Evolutionary conservation across 2,888 invertebrate genomes (phyloP), one percentile per base, ranked within the genome.

Genomic region (Theretra japonica): DNA sequence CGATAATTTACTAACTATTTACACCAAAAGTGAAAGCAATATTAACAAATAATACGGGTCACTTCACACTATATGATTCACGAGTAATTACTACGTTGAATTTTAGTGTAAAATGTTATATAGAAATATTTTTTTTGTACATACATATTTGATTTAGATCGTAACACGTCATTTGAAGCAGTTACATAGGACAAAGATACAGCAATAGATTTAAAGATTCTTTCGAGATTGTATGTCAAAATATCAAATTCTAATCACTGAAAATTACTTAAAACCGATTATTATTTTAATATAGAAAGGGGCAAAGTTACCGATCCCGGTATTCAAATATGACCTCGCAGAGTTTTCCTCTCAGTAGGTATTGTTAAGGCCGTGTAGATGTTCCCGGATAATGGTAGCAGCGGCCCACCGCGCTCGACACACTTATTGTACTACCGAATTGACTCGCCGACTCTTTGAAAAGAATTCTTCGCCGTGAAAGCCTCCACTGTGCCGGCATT

Each of bases 361-460:
- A 65, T 48, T 7, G 23, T 48, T 48, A 17, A 48, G 23, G 21
- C 17, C 15, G 62, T 41, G 7, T 4, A 23, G 5, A 17, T n/a
- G 48, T 41, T 65, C 15, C 2, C 8, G 48, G 53, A 15, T 33
- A 53, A 28, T 53, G 53, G 53, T 56, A 65, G 23, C 33, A 53
- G 30, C 23, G 33, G 70, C 53, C 53, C 56, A 70, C 70, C 56
- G 56, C 62, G 70, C 62, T 59, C 53, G 70, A 33, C 60, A 70
- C 81, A 75, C 82, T 83, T 82, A 88, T 90, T 90, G 89, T 90
- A 88, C 90, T 89, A 88, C 90, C 87, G 90, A 91, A 92, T 90
- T 91, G 90, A 88, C 84, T 89, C 82, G 83, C 85, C 80, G 83
- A 78, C 80, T 83, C 83, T 85, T 86, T 90, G 83, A 88, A 88